phyloP scores from a whole-genome alignment of 2,113 vertebrate genomes.

The Pteropus alecto region DNA sequence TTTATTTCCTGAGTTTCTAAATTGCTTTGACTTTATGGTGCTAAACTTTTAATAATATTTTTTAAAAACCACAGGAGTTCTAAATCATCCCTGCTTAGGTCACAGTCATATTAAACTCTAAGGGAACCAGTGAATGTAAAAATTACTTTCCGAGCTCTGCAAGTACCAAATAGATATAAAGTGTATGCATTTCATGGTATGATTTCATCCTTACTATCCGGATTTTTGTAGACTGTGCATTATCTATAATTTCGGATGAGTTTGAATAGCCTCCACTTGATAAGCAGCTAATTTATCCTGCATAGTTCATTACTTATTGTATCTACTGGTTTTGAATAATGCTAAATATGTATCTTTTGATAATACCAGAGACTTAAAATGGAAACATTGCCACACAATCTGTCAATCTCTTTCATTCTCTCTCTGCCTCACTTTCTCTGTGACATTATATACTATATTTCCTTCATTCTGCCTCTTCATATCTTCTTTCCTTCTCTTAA shows the following conservation, averaged over 20 bases:
- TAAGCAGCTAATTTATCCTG: background rate
- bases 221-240: background rate
- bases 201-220: background rate
- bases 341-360: background rate
- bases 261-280: background rate
- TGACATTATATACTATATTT: background rate
- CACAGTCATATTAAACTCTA: background rate
- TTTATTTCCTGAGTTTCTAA: background rate
- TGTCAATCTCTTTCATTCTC: background rate
- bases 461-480: background rate
- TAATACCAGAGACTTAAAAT: background rate
- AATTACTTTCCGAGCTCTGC: background rate
- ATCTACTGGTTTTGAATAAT: background rate
- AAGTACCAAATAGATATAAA: background rate
- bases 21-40: background rate
- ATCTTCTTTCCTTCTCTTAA: background rate
- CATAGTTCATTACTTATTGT: background rate
- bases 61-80: background rate
- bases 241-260: background rate
- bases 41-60: conserved; percentile 4
- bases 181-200: background rate
- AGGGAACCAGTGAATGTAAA: background rate
- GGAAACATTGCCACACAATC: background rate
- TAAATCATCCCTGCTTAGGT: background rate
- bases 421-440: background rate